phyloP scores from a whole-genome alignment of 2,888 invertebrate genomes.

The Heliconius cydno region DNA sequence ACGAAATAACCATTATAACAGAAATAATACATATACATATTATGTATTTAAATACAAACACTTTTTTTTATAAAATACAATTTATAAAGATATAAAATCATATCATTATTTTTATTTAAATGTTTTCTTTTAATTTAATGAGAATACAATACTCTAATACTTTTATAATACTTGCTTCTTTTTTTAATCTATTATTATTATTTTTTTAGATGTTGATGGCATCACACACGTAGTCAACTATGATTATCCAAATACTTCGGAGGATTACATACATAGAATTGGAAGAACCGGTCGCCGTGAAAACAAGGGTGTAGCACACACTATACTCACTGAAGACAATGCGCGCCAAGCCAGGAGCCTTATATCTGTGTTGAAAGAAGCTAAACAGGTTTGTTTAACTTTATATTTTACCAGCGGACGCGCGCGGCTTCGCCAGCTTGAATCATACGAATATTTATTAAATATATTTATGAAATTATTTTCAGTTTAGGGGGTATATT shows the following conservation, averaged over 20 bases:
- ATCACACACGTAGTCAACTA: slow-evolving; percentile 90
- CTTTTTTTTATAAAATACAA: too few species aligned
- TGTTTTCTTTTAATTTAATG: neutral
- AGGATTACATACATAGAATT: slow-evolving; percentile 91
- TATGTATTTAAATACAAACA: too few species aligned
- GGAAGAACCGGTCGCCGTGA: slow-evolving; percentile 88
- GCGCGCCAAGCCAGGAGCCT: slow-evolving; percentile 86
- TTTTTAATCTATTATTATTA: neutral
- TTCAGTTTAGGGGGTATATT: too few species aligned
- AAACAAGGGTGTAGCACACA: slow-evolving; percentile 88
- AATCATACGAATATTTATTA: too few species aligned
- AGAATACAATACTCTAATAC: neutral
- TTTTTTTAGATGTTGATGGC: slow-evolving; percentile 87
- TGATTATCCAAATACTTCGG: slow-evolving; percentile 89
- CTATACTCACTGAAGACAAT: slow-evolving; percentile 87
- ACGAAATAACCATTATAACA: too few species aligned
- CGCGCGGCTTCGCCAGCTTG: too few species aligned
- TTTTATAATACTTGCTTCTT: neutral
- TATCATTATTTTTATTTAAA: too few species aligned
- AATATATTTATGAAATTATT: too few species aligned
- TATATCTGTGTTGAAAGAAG: slow-evolving; percentile 87
- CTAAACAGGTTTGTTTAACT: slow-evolving; percentile 83
- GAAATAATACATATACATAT: too few species aligned
- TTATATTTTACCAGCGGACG: neutral
- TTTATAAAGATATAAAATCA: too few species aligned